These are phyloP conservation scores for Drosophila parabipectinata DNA, from an alignment of 1,140 invertebrate genomes.

Conservation along the genomic window DNA sequence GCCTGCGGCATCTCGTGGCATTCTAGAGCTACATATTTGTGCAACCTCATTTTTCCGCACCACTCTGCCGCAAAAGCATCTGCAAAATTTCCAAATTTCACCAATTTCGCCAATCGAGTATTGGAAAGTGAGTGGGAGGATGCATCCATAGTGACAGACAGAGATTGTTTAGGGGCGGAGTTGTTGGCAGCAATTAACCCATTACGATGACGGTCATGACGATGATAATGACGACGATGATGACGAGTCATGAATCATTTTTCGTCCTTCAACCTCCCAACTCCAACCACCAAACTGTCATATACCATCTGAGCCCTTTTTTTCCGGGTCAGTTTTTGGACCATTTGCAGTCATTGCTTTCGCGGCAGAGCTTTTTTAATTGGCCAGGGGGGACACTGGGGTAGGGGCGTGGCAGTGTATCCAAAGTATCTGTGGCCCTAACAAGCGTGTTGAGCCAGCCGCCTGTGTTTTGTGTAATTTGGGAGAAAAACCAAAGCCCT, in stretches of 20 bases:
- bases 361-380: conserved; percentile 31
- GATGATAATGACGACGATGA: conserved; percentile 2
- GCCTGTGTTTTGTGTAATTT: conserved; percentile 73
- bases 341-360: conserved; percentile 42
- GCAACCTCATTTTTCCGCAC: background rate
- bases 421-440: background rate
- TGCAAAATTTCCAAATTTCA: background rate
- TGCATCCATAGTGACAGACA: background rate
- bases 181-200: conserved; percentile 13
- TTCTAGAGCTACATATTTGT: background rate
- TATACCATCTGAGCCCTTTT: background rate
- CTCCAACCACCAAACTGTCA: background rate
- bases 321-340: conserved; percentile 6
- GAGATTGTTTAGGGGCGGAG: background rate
- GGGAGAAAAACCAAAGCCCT: conserved; percentile 55
- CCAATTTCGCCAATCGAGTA: background rate
- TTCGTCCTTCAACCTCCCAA: background rate
- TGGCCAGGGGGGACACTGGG: background rate
- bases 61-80: background rate
- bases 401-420: too few relatives aligned
- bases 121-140: background rate
- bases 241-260: conserved; percentile 20
- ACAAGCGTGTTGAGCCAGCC: conserved; percentile 58
- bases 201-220: conserved; percentile 1
- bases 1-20: conserved; percentile 29